These are phyloP conservation scores for Brachylomia viminalis DNA, from an alignment of 2,888 invertebrate genomes.

Conservation along the genomic window DNA sequence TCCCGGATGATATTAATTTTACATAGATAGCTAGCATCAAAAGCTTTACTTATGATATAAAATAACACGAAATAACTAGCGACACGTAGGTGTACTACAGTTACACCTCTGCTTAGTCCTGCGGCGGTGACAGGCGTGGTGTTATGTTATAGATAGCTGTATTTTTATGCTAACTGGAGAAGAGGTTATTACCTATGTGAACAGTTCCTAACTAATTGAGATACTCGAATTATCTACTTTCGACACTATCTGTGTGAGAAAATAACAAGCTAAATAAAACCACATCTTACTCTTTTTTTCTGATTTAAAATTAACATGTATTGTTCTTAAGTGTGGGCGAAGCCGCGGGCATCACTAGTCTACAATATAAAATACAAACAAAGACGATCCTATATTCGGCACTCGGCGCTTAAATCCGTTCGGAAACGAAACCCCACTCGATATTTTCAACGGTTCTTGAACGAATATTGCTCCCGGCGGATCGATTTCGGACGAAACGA, in stretches of 20 bases:
- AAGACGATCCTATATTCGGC: slow-evolving; percentile 49
- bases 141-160: no score
- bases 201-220: no score
- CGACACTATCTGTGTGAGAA: no score
- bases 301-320: slow-evolving; percentile 1
- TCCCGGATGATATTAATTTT: no score
- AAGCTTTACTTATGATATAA: background rate
- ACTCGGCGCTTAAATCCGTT: slow-evolving; percentile 69
- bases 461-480: slow-evolving; percentile 80
- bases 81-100: no score
- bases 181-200: no score
- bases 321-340: slow-evolving; percentile 6
- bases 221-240: no score
- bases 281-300: background rate
- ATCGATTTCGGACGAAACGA: slow-evolving; percentile 73
- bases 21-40: background rate
- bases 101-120: no score
- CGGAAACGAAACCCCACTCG: slow-evolving; percentile 74
- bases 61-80: no score
- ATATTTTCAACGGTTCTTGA: slow-evolving; percentile 81
- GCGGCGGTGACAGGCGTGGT: no score
- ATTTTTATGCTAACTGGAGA: no score
- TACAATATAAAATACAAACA: slow-evolving; percentile 61
- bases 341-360: slow-evolving; percentile 16
- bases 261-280: background rate